Evolutionary conservation across 2,888 invertebrate genomes (phyloP).

Genomic region (Diaprepes abbreviatus): DNA sequence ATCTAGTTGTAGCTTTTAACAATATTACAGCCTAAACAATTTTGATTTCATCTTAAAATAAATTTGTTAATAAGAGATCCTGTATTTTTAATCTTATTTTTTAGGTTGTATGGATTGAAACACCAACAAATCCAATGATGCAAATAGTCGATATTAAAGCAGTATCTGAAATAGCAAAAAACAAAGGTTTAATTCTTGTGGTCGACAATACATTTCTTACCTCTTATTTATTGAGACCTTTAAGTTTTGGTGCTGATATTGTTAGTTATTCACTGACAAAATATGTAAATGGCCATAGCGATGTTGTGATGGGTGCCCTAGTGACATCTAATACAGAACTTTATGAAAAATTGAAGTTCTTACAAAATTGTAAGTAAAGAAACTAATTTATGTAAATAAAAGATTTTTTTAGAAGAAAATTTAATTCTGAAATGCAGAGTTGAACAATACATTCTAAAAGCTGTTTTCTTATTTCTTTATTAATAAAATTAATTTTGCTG

Average conservation of each 20-base stretch:
- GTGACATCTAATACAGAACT: constrained; percentile 81
- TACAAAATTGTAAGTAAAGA: constrained; percentile 83
- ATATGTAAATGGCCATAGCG: constrained; percentile 98
- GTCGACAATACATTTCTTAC: constrained; percentile 97
- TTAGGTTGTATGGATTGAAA: constrained; percentile 93
- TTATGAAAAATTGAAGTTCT: constrained; percentile 80
- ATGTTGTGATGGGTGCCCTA: constrained; percentile 95
- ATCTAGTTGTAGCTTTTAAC: too few species aligned
- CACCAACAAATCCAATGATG: constrained; percentile 95
- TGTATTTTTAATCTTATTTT: too few species aligned
- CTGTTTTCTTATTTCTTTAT: too few species aligned
- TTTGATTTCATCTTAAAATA: too few species aligned
- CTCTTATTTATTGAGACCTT: constrained; percentile 90
- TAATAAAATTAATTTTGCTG: too few species aligned
- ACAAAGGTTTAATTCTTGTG: constrained; percentile 76
- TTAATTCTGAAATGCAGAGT: too few species aligned
- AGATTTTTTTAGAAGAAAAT: too few species aligned
- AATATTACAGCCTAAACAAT: too few species aligned
- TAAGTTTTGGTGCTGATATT: constrained; percentile 92
- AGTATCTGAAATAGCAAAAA: constrained; percentile 75
- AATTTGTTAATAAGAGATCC: too few species aligned
- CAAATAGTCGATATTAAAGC: constrained; percentile 90
- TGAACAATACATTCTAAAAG: too few species aligned
- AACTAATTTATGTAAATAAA: too few species aligned
- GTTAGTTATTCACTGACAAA: constrained; percentile 94